Evolutionary conservation across 2,888 invertebrate genomes (phyloP).

Genomic region (Hartigia nigra): DNA sequence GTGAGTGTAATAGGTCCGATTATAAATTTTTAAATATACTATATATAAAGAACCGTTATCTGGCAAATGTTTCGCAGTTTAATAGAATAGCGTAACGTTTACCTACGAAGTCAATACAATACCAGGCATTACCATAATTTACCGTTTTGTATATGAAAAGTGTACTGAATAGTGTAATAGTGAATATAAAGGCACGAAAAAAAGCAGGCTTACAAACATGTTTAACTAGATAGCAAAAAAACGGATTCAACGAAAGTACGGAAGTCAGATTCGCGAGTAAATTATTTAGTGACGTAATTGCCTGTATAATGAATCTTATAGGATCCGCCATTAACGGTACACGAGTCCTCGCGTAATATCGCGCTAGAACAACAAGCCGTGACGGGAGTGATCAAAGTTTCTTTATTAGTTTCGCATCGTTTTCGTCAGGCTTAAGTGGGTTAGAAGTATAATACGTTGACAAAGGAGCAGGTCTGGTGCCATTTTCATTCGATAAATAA

Average conservation of each 20-base stretch:
- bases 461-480: neutral
- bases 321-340: neutral
- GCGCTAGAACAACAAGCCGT: neutral
- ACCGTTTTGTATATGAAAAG: constrained; percentile 14
- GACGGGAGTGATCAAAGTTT: neutral
- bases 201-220: neutral
- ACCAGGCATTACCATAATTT: constrained; percentile 18
- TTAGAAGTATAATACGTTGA: neutral
- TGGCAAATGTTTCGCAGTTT: neutral
- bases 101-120: constrained; percentile 8
- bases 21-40: neutral
- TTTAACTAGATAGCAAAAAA: neutral
- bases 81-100: neutral
- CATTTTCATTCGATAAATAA: neutral
- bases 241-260: neutral
- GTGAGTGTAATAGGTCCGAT: neutral
- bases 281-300: neutral
- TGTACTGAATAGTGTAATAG: neutral
- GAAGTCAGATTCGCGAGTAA: neutral
- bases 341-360: neutral
- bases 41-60: neutral
- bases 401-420: neutral
- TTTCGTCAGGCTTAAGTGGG: neutral
- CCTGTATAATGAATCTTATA: neutral
- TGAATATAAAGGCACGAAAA: neutral